A percentile compares a stretch with the other conserved stretches of the same genome.
phyloP scores from a whole-genome alignment of 2,888 invertebrate species.

The Poecilus cupreus region DNA sequence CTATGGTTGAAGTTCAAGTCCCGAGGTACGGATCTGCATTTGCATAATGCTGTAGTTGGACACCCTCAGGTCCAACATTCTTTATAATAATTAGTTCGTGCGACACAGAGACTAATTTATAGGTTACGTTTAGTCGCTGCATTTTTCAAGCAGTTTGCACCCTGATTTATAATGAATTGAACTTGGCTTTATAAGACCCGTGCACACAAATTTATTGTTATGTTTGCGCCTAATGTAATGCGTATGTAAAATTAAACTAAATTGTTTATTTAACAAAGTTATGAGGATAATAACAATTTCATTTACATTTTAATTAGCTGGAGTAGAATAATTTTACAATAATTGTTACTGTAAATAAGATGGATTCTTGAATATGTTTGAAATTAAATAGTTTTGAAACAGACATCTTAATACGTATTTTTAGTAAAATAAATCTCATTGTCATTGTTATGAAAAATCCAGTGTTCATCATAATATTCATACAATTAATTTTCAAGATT shows the following conservation, averaged over 20 bases:
- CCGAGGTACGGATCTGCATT: background rate
- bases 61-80: slow-evolving; percentile 35
- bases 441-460: too few relatives aligned
- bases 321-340: slow-evolving; percentile 20
- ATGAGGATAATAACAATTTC: slow-evolving; percentile 4
- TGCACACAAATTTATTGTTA: background rate
- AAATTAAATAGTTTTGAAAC: too few relatives aligned
- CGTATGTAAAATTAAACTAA: background rate
- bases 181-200: background rate
- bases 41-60: slow-evolving; percentile 34
- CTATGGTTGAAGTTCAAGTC: slow-evolving; percentile 34
- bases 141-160: slow-evolving; percentile 15
- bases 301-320: slow-evolving; percentile 22
- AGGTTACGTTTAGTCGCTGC: background rate
- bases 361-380: background rate
- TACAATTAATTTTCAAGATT: too few relatives aligned
- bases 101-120: slow-evolving; percentile 40
- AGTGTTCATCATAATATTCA: too few relatives aligned
- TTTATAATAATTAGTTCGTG: slow-evolving; percentile 51
- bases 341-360: background rate
- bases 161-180: slow-evolving; percentile 13
- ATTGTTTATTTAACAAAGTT: slow-evolving; percentile 18
- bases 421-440: too few relatives aligned
- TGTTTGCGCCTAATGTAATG: background rate
- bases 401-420: too few relatives aligned